phyloP scores from a whole-genome alignment of 2,113 vertebrate species.

The Barbus barbus region DNA sequence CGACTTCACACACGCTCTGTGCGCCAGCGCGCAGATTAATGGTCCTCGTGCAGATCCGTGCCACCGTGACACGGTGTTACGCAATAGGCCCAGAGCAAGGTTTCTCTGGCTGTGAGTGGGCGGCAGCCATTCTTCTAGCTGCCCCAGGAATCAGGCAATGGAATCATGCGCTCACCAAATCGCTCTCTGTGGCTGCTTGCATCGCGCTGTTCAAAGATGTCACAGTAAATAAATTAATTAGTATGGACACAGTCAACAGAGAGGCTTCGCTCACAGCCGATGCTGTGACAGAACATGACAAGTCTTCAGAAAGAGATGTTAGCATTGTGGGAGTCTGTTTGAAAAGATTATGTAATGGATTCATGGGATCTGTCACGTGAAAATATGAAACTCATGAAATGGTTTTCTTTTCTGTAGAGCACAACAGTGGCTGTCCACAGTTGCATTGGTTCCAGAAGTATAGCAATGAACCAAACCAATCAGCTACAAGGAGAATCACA shows the following conservation, averaged over 20 bases:
- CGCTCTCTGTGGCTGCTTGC: background rate
- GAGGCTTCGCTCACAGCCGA: constrained; percentile 50
- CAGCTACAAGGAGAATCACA: background rate
- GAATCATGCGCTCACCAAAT: constrained; percentile 9
- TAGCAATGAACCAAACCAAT: background rate
- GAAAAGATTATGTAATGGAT: constrained; percentile 63
- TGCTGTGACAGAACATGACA: constrained; percentile 61
- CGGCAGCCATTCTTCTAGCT: constrained; percentile 14
- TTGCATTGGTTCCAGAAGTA: background rate
- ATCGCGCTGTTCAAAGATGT: background rate
- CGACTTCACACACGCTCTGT: constrained; percentile 42
- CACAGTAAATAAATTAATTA: constrained; percentile 24
- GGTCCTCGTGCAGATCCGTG: constrained; percentile 54
- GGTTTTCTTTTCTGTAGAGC: background rate
- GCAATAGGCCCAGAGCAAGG: constrained; percentile 48
- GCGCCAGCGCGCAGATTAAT: constrained; percentile 64
- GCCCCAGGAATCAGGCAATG: constrained; percentile 8
- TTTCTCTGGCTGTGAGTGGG: constrained; percentile 49
- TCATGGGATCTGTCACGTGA: constrained; percentile 39
- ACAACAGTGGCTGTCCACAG: background rate
- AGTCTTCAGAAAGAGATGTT: constrained; percentile 43
- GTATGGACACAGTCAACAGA: constrained; percentile 41
- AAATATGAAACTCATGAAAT: constrained; percentile 29
- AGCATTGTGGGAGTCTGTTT: constrained; percentile 49
- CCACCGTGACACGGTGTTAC: constrained; percentile 54